Evolutionary conservation across 2,113 vertebrate species (phyloP), one percentile per base, ranked within the genome.

Genomic region (Haplotaxodon microlepis): DNA sequence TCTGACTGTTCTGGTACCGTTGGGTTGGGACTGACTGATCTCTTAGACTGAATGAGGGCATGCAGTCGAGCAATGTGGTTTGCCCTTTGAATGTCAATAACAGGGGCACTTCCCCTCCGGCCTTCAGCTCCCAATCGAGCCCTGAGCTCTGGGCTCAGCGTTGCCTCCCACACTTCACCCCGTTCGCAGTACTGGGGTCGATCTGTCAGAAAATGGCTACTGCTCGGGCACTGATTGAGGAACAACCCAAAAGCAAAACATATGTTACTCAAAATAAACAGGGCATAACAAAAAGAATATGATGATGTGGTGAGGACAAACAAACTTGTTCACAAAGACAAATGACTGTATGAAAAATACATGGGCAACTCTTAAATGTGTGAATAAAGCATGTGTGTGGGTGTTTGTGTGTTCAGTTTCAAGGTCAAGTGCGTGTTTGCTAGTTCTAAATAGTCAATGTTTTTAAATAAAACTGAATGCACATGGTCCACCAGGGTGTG

Each of bases 91-190:
- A 85, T 92, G 89, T 96, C 94, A 57, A 96, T 89, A 45, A 95
- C 92, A 12, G 96, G 95, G 81, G 96, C 92, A 89, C 96, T 96
- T 90, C 95, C 96, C 86, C 96, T 92, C 17, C 96, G 90, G 21
- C 76, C 54, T 27, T 88, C 79, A 36, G 84, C 88, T 88, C 92
- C 91, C 54, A 90, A 86, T 59, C 79, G 86, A 59, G 83, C 87
- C 87, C 79, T 86, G 84, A 90, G 85, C 50, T 91, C 84, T 56
- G 93, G 89, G 57, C 90, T 90, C 54, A 91, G 88, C 1, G 84
- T 45, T 36, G 86, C 14, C 82, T 63, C 86, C 88, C 81, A 91
- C 29, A 93, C 73, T 34, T 93, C 83, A 36, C 89, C 84, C 83
- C 84, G 90, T 81, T 90, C 92, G 88, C 91, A 93, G 85, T 91